A percentile compares a stretch with the other conserved stretches of the same genome.
Conservation (phyloP, 2,888 invertebrate genomes). For the Apocheima hispidaria region DNA sequence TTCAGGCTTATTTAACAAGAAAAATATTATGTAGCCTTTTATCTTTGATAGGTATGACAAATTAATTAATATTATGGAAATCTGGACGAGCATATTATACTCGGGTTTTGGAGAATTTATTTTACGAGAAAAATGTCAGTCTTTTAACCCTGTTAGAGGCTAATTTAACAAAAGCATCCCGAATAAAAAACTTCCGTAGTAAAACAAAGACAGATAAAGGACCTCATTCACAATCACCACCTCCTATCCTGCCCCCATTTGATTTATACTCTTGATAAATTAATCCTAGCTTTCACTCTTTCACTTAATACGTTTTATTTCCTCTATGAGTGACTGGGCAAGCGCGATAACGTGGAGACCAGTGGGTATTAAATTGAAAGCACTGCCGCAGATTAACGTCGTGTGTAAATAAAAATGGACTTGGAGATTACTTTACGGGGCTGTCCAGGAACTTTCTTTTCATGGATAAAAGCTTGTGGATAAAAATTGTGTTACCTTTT, state of each 20-base stretch:
- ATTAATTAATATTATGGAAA: too few species aligned
- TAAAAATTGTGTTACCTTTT: too few species aligned
- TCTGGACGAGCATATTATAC: too few species aligned
- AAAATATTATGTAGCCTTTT: too few species aligned
- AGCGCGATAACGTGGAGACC: constrained; percentile 23
- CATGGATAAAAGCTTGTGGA: too few species aligned
- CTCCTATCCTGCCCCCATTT: constrained; percentile 23
- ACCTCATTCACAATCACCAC: constrained; percentile 20
- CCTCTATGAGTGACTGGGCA: constrained; percentile 29
- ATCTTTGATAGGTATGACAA: too few species aligned
- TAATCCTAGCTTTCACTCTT: constrained; percentile 33
- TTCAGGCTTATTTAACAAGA: too few species aligned
- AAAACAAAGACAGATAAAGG: constrained; percentile 21
- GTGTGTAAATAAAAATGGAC: constrained; percentile 5
- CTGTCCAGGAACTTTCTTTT: not conserved
- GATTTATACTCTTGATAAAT: constrained; percentile 30
- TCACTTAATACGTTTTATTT: constrained; percentile 36
- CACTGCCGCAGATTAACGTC: constrained; percentile 17
- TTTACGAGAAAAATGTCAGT: not conserved
- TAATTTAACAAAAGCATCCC: constrained; percentile 7
- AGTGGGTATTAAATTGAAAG: constrained; percentile 28
- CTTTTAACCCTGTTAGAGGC: not conserved
- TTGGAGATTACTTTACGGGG: not conserved
- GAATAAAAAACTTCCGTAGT: constrained; percentile 17
- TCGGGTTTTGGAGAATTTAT: not conserved